A percentile compares a stretch with the other conserved stretches of the same genome.
Evolutionary conservation across 2,888 invertebrate species (phyloP).

Genomic region (Rhagonycha fulva): DNA sequence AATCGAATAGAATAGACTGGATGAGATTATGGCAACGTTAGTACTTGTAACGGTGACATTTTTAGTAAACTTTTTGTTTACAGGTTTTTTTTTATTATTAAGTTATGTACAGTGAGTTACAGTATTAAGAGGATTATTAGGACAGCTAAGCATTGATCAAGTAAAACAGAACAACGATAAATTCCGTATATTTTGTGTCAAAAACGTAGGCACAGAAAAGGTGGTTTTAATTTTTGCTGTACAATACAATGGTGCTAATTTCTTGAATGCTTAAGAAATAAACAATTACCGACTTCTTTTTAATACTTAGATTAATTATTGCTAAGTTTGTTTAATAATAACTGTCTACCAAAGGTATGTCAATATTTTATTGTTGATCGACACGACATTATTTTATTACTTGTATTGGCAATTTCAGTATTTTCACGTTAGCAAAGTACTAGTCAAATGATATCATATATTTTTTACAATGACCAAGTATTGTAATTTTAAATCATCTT

Average conservation of each 20-base stretch:
- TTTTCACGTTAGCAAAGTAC: constrained; percentile 30
- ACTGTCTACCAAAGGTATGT: not conserved
- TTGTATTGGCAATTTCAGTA: constrained; percentile 7
- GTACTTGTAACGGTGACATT: not conserved
- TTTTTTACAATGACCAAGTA: constrained; percentile 45
- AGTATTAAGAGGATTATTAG: not conserved
- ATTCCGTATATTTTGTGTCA: not conserved
- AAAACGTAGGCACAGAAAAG: not conserved
- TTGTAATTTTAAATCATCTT: constrained; percentile 38
- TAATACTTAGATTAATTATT: not conserved
- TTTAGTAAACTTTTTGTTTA: not conserved
- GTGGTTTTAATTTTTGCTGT: not conserved
- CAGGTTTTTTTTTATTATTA: not conserved
- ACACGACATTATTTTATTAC: not conserved
- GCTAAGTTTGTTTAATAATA: not conserved
- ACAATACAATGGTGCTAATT: not conserved
- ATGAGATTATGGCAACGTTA: not conserved
- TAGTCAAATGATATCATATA: constrained; percentile 43
- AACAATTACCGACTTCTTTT: not conserved
- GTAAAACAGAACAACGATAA: not conserved
- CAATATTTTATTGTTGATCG: not conserved
- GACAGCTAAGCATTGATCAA: not conserved
- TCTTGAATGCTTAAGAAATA: not conserved
- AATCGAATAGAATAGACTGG: not conserved
- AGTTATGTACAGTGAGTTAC: not conserved